Percentiles rank a stretch among this genome's conserved stretches.
Evolutionary conservation across 2,888 invertebrate species (phyloP).

Genomic region (Cepaea hortensis): DNA sequence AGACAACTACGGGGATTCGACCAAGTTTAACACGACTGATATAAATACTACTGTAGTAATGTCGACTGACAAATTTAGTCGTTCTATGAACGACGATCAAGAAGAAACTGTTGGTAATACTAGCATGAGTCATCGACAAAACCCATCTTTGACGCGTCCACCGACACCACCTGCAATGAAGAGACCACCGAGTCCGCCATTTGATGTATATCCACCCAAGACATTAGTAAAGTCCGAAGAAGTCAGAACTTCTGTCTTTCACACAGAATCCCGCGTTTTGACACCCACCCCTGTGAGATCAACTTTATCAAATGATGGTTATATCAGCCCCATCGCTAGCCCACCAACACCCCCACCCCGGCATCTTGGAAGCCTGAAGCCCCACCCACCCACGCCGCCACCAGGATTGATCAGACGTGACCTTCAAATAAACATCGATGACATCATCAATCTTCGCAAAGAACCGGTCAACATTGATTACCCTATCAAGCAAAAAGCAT

Average conservation of each 20-base stretch:
- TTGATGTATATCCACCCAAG: background rate
- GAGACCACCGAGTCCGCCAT: slow-evolving; percentile 20
- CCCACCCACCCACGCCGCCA: slow-evolving; percentile 46
- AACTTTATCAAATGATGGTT: background rate
- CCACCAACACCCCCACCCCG: slow-evolving; percentile 31
- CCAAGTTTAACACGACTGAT: background rate
- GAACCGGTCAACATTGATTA: background rate
- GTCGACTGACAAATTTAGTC: background rate
- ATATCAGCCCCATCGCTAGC: too few species aligned
- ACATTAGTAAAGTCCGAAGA: background rate
- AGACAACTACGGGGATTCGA: background rate
- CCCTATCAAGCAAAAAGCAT: background rate
- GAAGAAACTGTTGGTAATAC: background rate
- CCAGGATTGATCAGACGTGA: slow-evolving; percentile 30
- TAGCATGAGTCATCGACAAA: slow-evolving; percentile 3
- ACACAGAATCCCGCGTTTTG: background rate
- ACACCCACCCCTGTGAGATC: slow-evolving; percentile 28
- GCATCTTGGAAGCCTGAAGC: background rate
- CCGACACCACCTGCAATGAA: background rate
- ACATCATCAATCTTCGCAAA: slow-evolving; percentile 20
- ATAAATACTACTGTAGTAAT: slow-evolving; percentile 17
- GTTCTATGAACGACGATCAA: background rate
- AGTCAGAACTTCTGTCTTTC: background rate
- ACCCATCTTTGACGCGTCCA: slow-evolving; percentile 20
- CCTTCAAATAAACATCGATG: slow-evolving; percentile 31